Base-by-base conservation (phyloP, 2,888 invertebrate species). In the Philaethria dido region DNA sequence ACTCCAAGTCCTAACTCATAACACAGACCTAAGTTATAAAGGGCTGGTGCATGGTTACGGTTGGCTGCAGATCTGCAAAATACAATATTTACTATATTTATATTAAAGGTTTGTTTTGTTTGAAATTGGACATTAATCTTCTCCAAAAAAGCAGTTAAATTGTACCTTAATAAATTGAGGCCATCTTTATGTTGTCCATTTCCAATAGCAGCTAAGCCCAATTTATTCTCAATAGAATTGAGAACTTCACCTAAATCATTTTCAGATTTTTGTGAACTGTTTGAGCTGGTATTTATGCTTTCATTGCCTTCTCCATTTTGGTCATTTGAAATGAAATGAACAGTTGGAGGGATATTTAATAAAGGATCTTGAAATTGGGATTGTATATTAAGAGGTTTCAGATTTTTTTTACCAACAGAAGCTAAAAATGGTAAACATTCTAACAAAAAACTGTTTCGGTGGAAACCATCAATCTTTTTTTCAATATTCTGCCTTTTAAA, bases 1-100 rank as follows among this genome's bases (percentile, higher is more conserved):
- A 95, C 94, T 67, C 96, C 96, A 64, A 94, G 81, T 0, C 96
- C 96, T 75, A 93, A 87, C 82, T 96, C 95, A 82, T 95, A 94
- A 78, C 95, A 96, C 33, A 96, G 78, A 1, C 94, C 96, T 70
- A 96, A 86, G 80, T 96, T 96, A 77, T 94, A 96, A 69, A 94
- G 88, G 39, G 95, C 95, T 71, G 93, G 93, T 62, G 94, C 88
- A 80, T 94, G 93, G 72, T 93, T 93, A 60, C 94, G 88, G 73
- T 90, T 89, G 20, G 94, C 93, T 70, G 95, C 95, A 66, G 91
- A 92, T 73, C 92, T 92, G 71, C 47, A 81, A 81, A 47, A 55
- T 11, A 59, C 22, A 57, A 16, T 18, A 18, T 18, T 5, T 18
- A 13, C 50, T 25, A 62, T 42, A 39, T 11, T 52, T 25, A 55